Base-by-base conservation (phyloP, 1,140 invertebrate species). In the Drosophila sturtevanti region DNA sequence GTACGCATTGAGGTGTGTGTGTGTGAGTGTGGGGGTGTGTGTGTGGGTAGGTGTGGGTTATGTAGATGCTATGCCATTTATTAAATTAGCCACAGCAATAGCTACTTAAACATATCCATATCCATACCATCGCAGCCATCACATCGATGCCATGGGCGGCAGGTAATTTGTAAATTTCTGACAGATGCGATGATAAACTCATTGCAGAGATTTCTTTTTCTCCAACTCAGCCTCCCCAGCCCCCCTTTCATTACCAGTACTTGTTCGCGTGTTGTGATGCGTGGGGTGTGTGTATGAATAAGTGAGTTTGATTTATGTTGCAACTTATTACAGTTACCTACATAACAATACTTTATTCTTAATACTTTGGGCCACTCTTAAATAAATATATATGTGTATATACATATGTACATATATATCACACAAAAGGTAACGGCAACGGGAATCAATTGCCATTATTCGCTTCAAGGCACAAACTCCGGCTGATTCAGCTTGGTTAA, bases 111-210 rank as follows among this genome's bases (percentile, higher is more conserved):
- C 62, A 52, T 18, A 63, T 34, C 48, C 41, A 48, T 14, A 51
- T 51, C 22, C 62, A 24, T 41, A 11, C 14, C 56, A 35, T 5
- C 34, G n/a, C 27, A 44, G 34, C 35, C 27, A 16, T 59, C 56
- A 51, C 41, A 54, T 51, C 41, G 41, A 41, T 31, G 67, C 78
- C 74, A 35, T 5, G 37, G 69, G 76, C 77, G 65, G 63, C 79
- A 89, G 84, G 82, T 86, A 89, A 89, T 89, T 89, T 89, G 84
- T 89, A 89, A 89, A 89, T 89, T 84, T 89, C 79, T 89, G 84
- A 89, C 84, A 89, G 84, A 89, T 80, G 70, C 85, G 84, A 77
- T 89, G 84, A 89, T 89, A 89, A 89, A 89, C 84, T 89, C 84
- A 89, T 89, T 89, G 77, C 80, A 56, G 77, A 63, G 80, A 85